Conservation (phyloP, 2,888 invertebrate genomes). For the Coleophora flavipennella region DNA sequence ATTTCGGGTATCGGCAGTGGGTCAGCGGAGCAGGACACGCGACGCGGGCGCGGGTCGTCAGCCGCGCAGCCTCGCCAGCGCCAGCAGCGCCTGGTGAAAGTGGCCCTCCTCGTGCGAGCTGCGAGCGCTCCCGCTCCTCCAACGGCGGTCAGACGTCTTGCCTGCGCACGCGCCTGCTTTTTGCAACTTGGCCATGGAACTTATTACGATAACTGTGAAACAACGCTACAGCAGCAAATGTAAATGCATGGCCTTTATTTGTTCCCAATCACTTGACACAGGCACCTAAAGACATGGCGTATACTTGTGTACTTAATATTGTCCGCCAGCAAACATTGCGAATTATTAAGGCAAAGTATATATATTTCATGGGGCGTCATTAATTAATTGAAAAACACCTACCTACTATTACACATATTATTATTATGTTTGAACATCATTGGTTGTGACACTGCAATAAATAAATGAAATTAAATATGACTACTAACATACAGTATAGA, state of each 20-base stretch:
- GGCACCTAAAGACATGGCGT: constrained; percentile 17
- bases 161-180: constrained; percentile 65
- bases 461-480: no score
- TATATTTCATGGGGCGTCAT: no score
- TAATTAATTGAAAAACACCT: no score
- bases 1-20: constrained; percentile 61
- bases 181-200: constrained; percentile 71
- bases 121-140: constrained; percentile 32
- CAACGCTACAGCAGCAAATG: constrained; percentile 55
- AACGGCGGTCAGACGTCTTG: constrained; percentile 40
- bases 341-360: no score
- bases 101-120: constrained; percentile 53
- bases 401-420: no score
- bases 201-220: constrained; percentile 67
- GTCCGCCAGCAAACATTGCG: constrained; percentile 6
- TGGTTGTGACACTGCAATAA: no score
- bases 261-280: constrained; percentile 39
- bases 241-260: constrained; percentile 59
- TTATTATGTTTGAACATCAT: no score
- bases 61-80: constrained; percentile 61
- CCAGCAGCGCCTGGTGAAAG: constrained; percentile 49
- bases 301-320: constrained; percentile 17
- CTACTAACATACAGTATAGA: no score
- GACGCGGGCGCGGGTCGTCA: constrained; percentile 67
- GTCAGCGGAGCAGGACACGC: constrained; percentile 72